A percentile compares a stretch with the other conserved stretches of the same genome.
These are phyloP conservation scores for Pygocentrus nattereri DNA, from an alignment of 2,797 vertebrate genomes.

Conservation along the genomic window DNA sequence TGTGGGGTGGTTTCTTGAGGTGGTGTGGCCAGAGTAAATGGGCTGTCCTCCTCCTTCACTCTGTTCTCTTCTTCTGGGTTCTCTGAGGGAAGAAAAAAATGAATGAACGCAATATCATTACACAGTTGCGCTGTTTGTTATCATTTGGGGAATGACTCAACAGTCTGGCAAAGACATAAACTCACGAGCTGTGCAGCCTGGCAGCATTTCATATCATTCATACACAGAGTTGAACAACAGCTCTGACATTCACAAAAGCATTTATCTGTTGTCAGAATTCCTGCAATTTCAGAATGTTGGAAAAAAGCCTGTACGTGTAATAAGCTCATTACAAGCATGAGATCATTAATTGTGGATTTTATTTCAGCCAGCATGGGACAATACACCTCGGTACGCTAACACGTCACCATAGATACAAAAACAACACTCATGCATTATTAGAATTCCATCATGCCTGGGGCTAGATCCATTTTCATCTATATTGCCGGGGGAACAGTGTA, in stretches of 20 bases:
- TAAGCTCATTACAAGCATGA: constrained; percentile 14
- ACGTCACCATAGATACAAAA: constrained; percentile 25
- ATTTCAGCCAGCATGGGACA: neutral
- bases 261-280: constrained; percentile 20
- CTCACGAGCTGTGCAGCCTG: constrained; percentile 1
- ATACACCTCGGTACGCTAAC: neutral
- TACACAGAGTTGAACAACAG: constrained; percentile 15
- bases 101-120: neutral
- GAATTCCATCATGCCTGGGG: constrained; percentile 12
- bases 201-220: constrained; percentile 25
- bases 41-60: constrained; percentile 63
- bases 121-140: neutral
- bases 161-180: neutral
- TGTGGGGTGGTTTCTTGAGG: constrained; percentile 43
- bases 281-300: constrained; percentile 22
- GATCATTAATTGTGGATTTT: constrained; percentile 11
- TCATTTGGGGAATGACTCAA: neutral
- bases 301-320: neutral
- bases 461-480: constrained; percentile 8
- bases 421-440: constrained; percentile 21
- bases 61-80: constrained; percentile 72
- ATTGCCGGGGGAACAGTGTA: constrained; percentile 36
- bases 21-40: constrained; percentile 33
- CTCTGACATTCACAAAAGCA: constrained; percentile 11
- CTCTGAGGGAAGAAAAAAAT: constrained; percentile 59